These are phyloP conservation scores for Rhea pennata DNA, from an alignment of 2,113 vertebrate genomes.

Conservation along the genomic window DNA sequence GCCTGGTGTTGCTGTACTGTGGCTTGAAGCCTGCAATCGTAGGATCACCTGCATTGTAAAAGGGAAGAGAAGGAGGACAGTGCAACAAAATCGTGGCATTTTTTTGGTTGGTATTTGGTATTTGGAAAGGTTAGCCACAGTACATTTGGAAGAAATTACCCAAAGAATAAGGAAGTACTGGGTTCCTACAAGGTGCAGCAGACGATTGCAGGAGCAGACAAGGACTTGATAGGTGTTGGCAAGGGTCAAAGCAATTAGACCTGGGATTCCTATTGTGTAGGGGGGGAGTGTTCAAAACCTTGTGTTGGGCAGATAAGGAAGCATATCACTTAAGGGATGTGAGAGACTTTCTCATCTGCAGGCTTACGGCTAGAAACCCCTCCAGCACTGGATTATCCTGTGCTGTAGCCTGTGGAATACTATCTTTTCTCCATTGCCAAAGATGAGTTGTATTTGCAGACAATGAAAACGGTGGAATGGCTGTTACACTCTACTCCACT, in stretches of 20 bases:
- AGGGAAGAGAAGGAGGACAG: not conserved
- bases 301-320: not conserved
- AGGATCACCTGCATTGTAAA: not conserved
- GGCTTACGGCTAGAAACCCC: no score
- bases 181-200: not conserved
- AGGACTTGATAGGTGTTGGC: not conserved
- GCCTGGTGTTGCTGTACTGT: not conserved
- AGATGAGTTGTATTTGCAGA: not conserved
- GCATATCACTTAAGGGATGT: accelerated
- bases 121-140: not conserved
- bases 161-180: not conserved
- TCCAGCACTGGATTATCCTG: not conserved
- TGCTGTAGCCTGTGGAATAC: not conserved
- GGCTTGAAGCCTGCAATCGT: not conserved
- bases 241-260: not conserved
- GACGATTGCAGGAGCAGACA: not conserved
- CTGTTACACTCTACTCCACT: not conserved
- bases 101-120: not conserved
- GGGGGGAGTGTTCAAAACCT: not conserved
- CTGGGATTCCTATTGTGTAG: not conserved
- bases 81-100: not conserved
- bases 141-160: not conserved
- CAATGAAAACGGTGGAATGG: not conserved
- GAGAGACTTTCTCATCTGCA: not conserved
- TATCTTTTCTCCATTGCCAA: not conserved